Evolutionary conservation across 2,888 invertebrate species (phyloP).

Genomic region (Heterodera filipjevi): DNA sequence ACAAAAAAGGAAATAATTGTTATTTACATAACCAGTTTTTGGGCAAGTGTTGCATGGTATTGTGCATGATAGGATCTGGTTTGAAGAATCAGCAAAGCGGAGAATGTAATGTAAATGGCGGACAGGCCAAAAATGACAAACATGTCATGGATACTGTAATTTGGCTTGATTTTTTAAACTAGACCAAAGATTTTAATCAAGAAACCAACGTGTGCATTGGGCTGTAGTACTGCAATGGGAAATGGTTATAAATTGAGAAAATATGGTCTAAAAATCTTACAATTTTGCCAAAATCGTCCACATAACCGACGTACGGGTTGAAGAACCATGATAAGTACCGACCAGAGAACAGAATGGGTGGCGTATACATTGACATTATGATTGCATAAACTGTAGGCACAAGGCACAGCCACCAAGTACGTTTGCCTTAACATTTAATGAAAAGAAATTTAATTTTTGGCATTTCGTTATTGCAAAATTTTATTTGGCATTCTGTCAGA

Average conservation of each 20-base stretch:
- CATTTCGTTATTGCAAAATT: too few relatives aligned
- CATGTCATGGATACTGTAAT: conserved; percentile 10
- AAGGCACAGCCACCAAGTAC: conserved; percentile 7
- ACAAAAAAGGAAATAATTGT: too few relatives aligned
- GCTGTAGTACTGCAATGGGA: too few relatives aligned
- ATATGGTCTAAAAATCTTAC: background rate
- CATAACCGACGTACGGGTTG: conserved; percentile 29
- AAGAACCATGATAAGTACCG: conserved; percentile 30
- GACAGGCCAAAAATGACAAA: conserved; percentile 17
- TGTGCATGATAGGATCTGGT: background rate
- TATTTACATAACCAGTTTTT: conserved; percentile 29
- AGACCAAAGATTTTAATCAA: too few relatives aligned
- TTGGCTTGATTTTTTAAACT: too few relatives aligned
- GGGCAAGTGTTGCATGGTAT: conserved; percentile 10
- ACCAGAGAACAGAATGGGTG: conserved; percentile 23
- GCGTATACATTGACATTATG: background rate
- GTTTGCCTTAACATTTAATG: too few relatives aligned
- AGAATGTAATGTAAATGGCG: conserved; percentile 21
- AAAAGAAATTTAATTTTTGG: too few relatives aligned
- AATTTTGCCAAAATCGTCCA: conserved; percentile 29
- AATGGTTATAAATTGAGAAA: too few relatives aligned
- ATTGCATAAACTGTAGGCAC: conserved; percentile 17
- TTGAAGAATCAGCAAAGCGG: background rate
- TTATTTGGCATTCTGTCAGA: too few relatives aligned
- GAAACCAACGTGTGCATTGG: too few relatives aligned